phyloP scores from a whole-genome alignment of 2,797 vertebrate species.

The Dendrocincla fuliginosa region DNA sequence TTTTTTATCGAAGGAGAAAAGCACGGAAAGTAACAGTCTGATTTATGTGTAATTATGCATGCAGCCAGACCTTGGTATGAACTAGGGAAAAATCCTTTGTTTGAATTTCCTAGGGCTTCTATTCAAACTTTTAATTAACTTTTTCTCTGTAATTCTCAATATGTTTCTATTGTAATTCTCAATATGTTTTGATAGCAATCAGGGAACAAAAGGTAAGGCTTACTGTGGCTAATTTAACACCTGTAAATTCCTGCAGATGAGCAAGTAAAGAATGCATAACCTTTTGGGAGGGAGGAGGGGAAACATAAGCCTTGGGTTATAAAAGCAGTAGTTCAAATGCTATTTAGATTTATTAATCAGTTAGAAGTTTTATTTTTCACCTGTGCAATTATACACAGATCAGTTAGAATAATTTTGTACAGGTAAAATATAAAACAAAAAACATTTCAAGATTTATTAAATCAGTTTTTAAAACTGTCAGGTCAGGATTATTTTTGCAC shows the following conservation, averaged over 20 bases:
- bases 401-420: not conserved
- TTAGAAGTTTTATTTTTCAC: not conserved
- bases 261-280: not conserved
- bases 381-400: not conserved
- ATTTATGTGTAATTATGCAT: slow-evolving; percentile 38
- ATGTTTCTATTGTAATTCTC: slow-evolving; percentile 56
- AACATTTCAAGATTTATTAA: not conserved
- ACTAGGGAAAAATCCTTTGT: slow-evolving; percentile 52
- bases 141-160: slow-evolving; percentile 52
- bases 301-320: not conserved
- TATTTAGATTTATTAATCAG: slow-evolving; percentile 1
- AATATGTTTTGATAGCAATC: slow-evolving; percentile 51
- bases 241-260: slow-evolving; percentile 54
- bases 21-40: not conserved
- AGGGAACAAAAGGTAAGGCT: slow-evolving; percentile 50
- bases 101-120: slow-evolving; percentile 55
- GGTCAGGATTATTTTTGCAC: not conserved
- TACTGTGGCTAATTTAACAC: slow-evolving; percentile 50
- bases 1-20: not conserved
- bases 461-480: not conserved
- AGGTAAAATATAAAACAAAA: not conserved
- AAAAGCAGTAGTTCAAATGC: slow-evolving; percentile 10
- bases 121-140: slow-evolving; percentile 64
- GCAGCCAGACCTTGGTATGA: slow-evolving; percentile 26
- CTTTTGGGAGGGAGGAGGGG: not conserved